Percentiles rank a stretch among this genome's conserved stretches.
These are phyloP conservation scores for Caenorhabditis imperialis DNA, from an alignment of 2,888 invertebrate species.

Conservation along the genomic window DNA sequence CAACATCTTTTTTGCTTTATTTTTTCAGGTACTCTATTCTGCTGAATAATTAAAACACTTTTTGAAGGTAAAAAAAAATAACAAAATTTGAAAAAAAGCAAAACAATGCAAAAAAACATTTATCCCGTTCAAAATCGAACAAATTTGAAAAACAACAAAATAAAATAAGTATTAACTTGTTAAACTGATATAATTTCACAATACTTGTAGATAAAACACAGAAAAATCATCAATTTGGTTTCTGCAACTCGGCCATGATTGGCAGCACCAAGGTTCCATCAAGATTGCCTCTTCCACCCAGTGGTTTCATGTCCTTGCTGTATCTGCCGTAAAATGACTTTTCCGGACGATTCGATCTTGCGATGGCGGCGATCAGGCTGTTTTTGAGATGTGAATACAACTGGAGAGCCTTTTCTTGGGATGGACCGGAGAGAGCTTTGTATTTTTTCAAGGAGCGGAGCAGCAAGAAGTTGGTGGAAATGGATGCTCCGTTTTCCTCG, in stretches of 20 bases:
- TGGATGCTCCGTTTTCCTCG: slow-evolving; percentile 16
- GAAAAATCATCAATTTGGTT: neutral
- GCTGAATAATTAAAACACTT: no score
- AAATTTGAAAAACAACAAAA: neutral
- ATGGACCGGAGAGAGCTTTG: slow-evolving; percentile 26
- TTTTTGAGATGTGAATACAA: slow-evolving; percentile 54
- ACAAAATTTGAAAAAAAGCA: no score
- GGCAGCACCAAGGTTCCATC: slow-evolving; percentile 36
- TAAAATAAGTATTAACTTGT: neutral
- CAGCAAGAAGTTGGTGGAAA: slow-evolving; percentile 32
- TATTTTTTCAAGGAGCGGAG: slow-evolving; percentile 27
- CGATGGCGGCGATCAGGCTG: slow-evolving; percentile 48
- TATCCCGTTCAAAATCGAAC: neutral
- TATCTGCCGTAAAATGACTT: slow-evolving; percentile 32
- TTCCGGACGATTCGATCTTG: slow-evolving; percentile 33
- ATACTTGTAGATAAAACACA: neutral
- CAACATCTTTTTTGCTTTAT: neutral
- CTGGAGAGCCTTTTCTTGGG: slow-evolving; percentile 39
- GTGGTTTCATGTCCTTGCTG: slow-evolving; percentile 12
- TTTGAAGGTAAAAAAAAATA: no score
- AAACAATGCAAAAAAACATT: no score
- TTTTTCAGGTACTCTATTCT: no score
- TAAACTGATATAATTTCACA: neutral
- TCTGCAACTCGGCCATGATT: slow-evolving; percentile 37
- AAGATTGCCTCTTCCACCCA: slow-evolving; percentile 12